Conservation (phyloP, 2,113 vertebrate genomes). For the Neotragus pygmaeus region DNA sequence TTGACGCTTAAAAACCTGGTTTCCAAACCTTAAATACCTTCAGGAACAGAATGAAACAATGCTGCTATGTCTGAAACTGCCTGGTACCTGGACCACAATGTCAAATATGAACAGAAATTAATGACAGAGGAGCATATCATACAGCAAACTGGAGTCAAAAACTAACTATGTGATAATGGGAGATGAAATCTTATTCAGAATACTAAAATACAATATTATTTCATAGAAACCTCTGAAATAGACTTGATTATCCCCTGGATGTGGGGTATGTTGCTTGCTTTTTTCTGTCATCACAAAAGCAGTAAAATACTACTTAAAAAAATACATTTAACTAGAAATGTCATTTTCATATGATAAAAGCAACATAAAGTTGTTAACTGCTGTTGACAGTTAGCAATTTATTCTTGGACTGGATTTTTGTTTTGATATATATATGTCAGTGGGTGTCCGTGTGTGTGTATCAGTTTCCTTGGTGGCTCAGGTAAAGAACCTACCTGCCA, state of each 20-base stretch:
- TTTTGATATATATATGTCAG: neutral
- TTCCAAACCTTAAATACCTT: neutral
- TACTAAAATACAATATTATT: neutral
- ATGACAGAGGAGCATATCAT: neutral
- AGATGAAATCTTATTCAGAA: neutral
- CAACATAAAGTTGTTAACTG: neutral
- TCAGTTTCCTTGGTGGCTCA: neutral
- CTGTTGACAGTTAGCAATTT: neutral
- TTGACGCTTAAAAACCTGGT: neutral
- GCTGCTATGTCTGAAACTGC: neutral
- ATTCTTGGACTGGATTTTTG: neutral
- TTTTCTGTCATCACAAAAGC: neutral
- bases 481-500: neutral
- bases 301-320: neutral
- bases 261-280: neutral
- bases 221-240: neutral
- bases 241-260: neutral
- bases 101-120: neutral
- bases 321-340: neutral
- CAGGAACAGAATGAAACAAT: neutral
- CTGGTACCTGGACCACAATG: neutral
- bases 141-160: neutral
- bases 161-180: neutral
- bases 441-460: accelerated
- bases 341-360: neutral